Evolutionary conservation across 2,797 vertebrate species (phyloP).

Genomic region (Aldrovandia affinis): DNA sequence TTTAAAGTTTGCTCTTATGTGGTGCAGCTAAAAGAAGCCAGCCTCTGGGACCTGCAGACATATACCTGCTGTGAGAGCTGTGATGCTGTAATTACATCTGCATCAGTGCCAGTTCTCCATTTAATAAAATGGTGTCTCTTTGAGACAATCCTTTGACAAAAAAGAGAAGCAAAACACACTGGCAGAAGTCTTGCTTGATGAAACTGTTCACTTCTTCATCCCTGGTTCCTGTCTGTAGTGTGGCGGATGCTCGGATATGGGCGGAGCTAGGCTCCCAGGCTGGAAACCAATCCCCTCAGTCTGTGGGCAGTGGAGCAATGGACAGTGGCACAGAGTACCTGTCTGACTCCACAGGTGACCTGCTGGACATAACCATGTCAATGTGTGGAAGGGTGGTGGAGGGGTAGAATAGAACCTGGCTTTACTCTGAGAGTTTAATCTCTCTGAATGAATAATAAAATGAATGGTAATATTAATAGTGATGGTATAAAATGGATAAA

Average conservation of each 20-base stretch:
- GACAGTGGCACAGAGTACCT: slow-evolving; percentile 70
- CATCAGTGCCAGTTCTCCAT: no score
- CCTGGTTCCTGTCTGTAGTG: slow-evolving; percentile 58
- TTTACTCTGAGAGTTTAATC: slow-evolving; percentile 72
- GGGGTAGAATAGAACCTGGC: not conserved
- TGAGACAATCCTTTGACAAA: not conserved
- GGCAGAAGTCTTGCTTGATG: not conserved
- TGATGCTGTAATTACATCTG: no score
- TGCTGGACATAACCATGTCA: slow-evolving; percentile 78
- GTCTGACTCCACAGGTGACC: slow-evolving; percentile 65
- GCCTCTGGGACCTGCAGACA: slow-evolving; percentile 75
- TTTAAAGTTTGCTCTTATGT: no score
- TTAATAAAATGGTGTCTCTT: no score
- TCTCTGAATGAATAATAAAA: no score
- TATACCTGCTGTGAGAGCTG: no score
- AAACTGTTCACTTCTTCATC: not conserved
- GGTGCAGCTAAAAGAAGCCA: slow-evolving; percentile 77
- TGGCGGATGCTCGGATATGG: slow-evolving; percentile 64
- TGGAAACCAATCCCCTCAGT: slow-evolving; percentile 69
- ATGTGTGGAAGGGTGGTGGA: slow-evolving; percentile 84
- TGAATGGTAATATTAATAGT: no score
- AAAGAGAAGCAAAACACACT: not conserved
- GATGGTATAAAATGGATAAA: no score
- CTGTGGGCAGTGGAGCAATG: slow-evolving; percentile 61
- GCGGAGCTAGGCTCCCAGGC: slow-evolving; percentile 63